Evolutionary conservation across 2,113 vertebrate species (phyloP).

Genomic region (Tupaia tana): DNA sequence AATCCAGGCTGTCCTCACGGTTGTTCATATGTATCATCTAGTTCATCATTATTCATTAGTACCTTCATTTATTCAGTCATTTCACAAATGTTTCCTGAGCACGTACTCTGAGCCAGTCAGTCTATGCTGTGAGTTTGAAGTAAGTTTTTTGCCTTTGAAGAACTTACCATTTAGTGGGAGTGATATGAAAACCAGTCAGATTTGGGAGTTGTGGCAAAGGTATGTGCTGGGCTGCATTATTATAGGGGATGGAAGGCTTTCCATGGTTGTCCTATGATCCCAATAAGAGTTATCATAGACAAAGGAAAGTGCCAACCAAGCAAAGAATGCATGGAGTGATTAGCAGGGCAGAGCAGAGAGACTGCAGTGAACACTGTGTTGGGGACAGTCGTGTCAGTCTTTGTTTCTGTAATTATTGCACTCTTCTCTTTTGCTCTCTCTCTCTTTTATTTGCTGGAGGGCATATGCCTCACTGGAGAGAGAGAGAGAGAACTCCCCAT

Average conservation of each 20-base stretch:
- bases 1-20: neutral
- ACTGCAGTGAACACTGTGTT: neutral
- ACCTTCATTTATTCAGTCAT: neutral
- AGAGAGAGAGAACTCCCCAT: too few species aligned
- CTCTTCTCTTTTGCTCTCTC: too few species aligned
- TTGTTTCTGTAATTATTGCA: too few species aligned
- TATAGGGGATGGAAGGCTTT: neutral
- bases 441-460: too few species aligned
- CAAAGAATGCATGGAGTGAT: neutral
- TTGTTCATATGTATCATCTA: neutral
- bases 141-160: neutral
- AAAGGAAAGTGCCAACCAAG: neutral
- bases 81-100: neutral
- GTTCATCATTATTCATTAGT: neutral
- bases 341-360: rapidly evolving
- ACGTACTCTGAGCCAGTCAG: neutral
- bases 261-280: neutral
- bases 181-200: neutral
- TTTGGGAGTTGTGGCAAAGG: neutral
- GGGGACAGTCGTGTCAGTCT: too few species aligned
- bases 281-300: neutral
- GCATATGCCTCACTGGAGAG: too few species aligned
- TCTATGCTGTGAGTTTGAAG: neutral
- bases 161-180: neutral
- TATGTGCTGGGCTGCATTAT: neutral